Conservation (phyloP, 2,888 invertebrate genomes). For the Eutolmus rufibarbis region DNA sequence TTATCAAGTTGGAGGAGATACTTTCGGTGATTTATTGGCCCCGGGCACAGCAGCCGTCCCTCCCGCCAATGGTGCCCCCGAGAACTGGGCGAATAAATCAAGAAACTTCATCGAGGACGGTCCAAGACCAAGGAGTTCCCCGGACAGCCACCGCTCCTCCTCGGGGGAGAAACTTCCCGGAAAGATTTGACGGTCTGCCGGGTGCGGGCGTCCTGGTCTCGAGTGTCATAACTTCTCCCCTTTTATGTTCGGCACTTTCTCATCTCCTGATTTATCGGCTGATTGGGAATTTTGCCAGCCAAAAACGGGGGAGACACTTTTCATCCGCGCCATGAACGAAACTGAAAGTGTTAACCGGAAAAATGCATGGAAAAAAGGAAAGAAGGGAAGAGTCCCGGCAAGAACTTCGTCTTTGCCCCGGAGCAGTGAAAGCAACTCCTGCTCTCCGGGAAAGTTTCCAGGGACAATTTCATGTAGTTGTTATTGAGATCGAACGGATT, state of each 20-base stretch:
- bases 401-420: not conserved
- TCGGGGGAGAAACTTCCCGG: not conserved
- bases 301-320: not conserved
- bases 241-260: slow-evolving; percentile 33
- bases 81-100: slow-evolving; percentile 12
- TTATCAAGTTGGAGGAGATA: not conserved
- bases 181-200: not conserved
- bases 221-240: slow-evolving; percentile 45
- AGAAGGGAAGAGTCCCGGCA: not conserved
- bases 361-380: not conserved
- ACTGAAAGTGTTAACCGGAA: slow-evolving; percentile 14
- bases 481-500: not conserved
- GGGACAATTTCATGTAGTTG: not conserved
- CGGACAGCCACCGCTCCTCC: not conserved
- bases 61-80: not conserved
- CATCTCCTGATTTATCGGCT: slow-evolving; percentile 2
- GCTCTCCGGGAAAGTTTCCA: not conserved
- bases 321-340: not conserved
- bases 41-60: not conserved
- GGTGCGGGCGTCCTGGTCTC: slow-evolving; percentile 10
- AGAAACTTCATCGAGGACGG: slow-evolving; percentile 19
- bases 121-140: not conserved
- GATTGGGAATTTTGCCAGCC: slow-evolving; percentile 1
- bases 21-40: not conserved
- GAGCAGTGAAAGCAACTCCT: not conserved